Evolutionary conservation across 2,797 vertebrate species (phyloP).

Genomic region (Cetoscarus ocellatus): DNA sequence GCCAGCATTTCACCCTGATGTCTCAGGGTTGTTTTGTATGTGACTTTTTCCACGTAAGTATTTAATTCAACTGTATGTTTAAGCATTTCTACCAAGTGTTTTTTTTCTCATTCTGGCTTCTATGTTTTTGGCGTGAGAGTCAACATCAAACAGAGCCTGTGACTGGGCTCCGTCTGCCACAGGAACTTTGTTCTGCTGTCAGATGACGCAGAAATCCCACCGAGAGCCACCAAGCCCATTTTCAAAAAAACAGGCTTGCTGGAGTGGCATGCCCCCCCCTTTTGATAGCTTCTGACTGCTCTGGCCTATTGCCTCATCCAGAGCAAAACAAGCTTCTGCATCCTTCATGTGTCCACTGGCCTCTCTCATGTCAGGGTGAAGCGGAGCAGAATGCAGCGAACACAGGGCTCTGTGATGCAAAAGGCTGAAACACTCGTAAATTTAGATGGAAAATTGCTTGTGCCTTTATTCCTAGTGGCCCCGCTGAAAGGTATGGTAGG

Average conservation of each 20-base stretch:
- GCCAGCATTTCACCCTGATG: constrained; percentile 28
- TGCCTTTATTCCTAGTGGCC: constrained; percentile 1
- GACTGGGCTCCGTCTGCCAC: constrained; percentile 54
- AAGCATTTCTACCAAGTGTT: constrained; percentile 10
- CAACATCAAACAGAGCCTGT: constrained; percentile 56
- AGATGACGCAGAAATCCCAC: constrained; percentile 70
- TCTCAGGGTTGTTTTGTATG: constrained; percentile 9
- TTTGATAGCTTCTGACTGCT: constrained; percentile 58
- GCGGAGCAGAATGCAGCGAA: constrained; percentile 46
- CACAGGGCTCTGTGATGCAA: constrained; percentile 69
- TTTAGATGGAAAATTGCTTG: constrained; percentile 36
- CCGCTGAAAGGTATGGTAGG: constrained; percentile 31
- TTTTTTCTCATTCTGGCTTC: constrained; percentile 29
- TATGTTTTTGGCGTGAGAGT: constrained; percentile 56
- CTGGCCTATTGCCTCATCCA: constrained; percentile 72
- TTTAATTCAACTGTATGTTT: constrained; percentile 51
- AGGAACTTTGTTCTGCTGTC: constrained; percentile 74
- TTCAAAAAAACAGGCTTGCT: constrained; percentile 55
- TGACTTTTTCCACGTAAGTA: constrained; percentile 20
- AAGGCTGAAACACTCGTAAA: constrained; percentile 70
- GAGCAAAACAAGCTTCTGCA: constrained; percentile 58
- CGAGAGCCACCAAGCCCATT: constrained; percentile 64
- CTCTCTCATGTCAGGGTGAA: constrained; percentile 63
- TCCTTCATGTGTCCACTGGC: constrained; percentile 64
- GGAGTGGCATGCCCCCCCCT: constrained; percentile 45